Percentiles rank a stretch among this genome's conserved stretches.
Evolutionary conservation across 2,797 vertebrate genomes (phyloP).

Genomic region (Neomorphus geoffroyi): DNA sequence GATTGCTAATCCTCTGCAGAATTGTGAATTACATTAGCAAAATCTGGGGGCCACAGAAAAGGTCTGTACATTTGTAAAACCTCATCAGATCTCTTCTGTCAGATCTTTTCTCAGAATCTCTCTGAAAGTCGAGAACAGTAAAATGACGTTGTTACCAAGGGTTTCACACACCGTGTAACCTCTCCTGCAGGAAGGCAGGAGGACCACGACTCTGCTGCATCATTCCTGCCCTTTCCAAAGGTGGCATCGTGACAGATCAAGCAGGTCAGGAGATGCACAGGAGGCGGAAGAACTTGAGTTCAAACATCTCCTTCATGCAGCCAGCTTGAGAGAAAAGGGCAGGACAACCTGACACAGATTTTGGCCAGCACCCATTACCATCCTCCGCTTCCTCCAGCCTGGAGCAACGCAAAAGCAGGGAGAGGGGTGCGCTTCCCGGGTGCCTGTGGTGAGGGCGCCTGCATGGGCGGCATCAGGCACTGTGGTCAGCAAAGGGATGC

Average conservation of each 20-base stretch:
- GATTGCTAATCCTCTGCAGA: conserved; percentile 46
- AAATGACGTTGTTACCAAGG: background rate
- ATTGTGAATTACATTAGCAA: background rate
- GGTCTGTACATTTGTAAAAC: background rate
- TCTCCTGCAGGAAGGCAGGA: background rate
- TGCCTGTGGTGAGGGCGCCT: background rate
- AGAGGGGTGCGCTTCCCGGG: rapidly evolving
- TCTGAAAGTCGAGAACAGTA: background rate
- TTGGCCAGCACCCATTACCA: background rate
- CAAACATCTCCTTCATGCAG: background rate
- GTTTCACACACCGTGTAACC: rapidly evolving
- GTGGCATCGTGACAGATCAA: background rate
- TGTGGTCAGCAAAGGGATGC: background rate
- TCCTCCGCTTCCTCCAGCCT: background rate
- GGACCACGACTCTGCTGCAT: background rate
- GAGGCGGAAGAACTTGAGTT: background rate
- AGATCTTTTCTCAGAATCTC: background rate
- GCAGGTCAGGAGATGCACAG: background rate
- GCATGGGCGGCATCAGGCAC: rapidly evolving
- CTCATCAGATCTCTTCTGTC: background rate
- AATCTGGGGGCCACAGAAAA: background rate
- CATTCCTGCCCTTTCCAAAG: background rate
- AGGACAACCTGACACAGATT: background rate
- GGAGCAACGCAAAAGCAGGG: background rate
- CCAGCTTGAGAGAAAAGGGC: background rate